Base-by-base conservation (phyloP, 1,140 invertebrate genomes). In the Bombus picipes region DNA sequence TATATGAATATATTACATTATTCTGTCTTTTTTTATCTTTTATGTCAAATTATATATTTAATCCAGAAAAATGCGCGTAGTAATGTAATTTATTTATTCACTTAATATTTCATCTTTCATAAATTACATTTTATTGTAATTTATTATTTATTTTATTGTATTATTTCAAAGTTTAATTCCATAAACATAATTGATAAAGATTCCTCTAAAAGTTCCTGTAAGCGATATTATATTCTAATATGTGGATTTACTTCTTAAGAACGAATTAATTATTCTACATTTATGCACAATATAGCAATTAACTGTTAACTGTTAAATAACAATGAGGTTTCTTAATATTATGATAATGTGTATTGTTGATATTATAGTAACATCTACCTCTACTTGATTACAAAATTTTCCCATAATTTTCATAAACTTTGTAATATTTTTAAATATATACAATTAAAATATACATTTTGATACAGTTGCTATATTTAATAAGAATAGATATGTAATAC, bases 161-260 rank as follows among this genome's bases (percentile, higher is more conserved):
- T 76, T 41, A 18, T 34, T 53, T 13, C 2, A 32, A 25, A 80
- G 6, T 34, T 47, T 53, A 62, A 62, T 59, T 71, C 32, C 39
- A 68, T 68, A 68, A 32, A 37, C 72, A 39, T 83, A 66, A 39
- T 57, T 57, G 28, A 57, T 85, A 62, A 80, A 41, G 72, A 41
- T 80, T 80, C 34, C 12, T 65, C 32, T 85, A 32, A 70, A 80
- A 80, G 77, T 85, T 85, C 77, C 83, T 85, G 10, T 28, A 71
- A 70, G 59, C 3, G 28, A n/a, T 76, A 57, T 59, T 71, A 62
- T 18, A 39, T 39, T 47, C 6, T 43, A 25, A 57, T 37, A 59
- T 15, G 4, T 70, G 39, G 32, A 6, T 43, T 10, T 72, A 59
- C 22, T 66, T 28, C 47, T 72, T 9, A 47, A 39, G 6, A 9